phyloP scores from a whole-genome alignment of 2,113 vertebrate genomes.

The Vulpes ferrilata region DNA sequence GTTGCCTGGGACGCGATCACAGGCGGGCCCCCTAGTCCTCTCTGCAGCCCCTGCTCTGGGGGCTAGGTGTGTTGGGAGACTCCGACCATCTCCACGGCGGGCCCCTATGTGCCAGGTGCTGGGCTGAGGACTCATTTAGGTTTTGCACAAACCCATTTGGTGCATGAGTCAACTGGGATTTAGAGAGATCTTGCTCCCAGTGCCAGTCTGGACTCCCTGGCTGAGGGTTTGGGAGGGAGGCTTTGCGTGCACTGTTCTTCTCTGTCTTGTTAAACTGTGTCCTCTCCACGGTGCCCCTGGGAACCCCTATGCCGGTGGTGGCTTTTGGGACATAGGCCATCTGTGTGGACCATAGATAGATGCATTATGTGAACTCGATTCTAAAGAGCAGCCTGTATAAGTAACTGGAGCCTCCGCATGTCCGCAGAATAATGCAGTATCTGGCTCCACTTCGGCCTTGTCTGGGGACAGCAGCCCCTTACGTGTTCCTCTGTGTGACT shows the following conservation, averaged over 20 bases:
- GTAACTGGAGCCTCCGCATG: not conserved
- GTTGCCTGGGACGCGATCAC: not conserved
- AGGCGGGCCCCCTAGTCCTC: accelerated
- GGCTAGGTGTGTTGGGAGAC: not conserved
- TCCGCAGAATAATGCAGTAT: not conserved
- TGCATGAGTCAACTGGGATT: not conserved
- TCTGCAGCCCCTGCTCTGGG: not conserved
- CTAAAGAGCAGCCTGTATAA: not conserved
- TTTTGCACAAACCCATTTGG: not conserved
- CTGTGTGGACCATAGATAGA: not conserved
- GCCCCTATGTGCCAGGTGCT: accelerated
- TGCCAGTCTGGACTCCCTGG: not conserved
- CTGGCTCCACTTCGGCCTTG: not conserved
- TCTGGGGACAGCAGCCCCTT: not conserved
- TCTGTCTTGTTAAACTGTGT: not conserved
- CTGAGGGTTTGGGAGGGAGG: not conserved
- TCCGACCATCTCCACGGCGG: not conserved
- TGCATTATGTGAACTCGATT: not conserved
- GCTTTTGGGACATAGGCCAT: not conserved
- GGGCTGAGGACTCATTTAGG: not conserved
- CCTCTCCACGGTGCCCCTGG: accelerated
- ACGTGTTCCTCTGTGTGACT: not conserved
- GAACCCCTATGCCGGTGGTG: not conserved
- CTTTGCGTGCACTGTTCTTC: accelerated
- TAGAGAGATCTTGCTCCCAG: not conserved